Conservation (phyloP, 2,797 vertebrate genomes). For the Tolypeutes matacus region DNA sequence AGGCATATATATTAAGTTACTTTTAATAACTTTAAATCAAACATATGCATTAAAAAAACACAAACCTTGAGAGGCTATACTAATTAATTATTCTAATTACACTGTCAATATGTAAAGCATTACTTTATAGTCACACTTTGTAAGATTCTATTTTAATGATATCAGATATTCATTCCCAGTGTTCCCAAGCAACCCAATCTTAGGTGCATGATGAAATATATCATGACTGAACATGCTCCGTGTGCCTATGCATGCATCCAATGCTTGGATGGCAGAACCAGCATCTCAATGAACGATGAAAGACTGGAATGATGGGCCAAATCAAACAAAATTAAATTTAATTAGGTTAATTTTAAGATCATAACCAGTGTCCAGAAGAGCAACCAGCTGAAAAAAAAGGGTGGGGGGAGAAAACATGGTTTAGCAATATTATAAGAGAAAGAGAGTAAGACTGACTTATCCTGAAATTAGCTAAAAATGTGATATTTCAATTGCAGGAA, state of each 20-base stretch:
- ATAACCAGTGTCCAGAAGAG: background rate
- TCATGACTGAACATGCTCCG: background rate
- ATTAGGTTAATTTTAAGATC: background rate
- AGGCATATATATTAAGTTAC: background rate
- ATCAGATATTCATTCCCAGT: background rate
- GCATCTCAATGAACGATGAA: background rate
- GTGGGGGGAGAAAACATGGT: background rate
- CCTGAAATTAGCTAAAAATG: background rate
- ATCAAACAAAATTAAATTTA: background rate
- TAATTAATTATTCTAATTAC: background rate
- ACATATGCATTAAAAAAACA: background rate
- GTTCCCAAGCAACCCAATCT: background rate
- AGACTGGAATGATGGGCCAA: background rate
- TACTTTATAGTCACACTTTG: background rate
- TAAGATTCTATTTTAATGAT: background rate
- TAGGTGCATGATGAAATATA: background rate
- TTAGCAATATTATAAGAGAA: background rate
- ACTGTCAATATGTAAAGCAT: background rate
- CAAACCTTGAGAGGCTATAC: background rate
- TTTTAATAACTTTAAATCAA: background rate
- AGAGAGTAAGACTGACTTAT: background rate
- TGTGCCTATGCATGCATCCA: no score
- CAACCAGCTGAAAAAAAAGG: background rate
- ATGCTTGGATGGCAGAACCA: background rate
- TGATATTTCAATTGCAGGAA: conserved; percentile 10